Evolutionary conservation across 2,888 invertebrate genomes (phyloP), one percentile per base, ranked within the genome.

Genomic region (Lamellibrachia satsuma): DNA sequence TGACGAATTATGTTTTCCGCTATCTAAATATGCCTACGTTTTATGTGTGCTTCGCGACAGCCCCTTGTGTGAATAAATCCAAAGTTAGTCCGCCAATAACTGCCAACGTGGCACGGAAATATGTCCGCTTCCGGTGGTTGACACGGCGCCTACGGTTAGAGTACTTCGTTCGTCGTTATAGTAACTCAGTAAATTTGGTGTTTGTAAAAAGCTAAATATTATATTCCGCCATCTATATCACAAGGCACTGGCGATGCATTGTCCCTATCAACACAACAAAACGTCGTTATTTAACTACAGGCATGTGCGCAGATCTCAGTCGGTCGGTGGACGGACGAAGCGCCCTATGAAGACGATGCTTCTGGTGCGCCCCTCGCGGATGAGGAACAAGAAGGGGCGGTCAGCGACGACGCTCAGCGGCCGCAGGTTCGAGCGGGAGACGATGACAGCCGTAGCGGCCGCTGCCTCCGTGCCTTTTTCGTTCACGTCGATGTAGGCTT

Each of bases 391-490:
- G 92, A 94, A 94, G 11, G 94, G 94, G 75, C 93, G 94, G 57
- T 94, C 93, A 27, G 93, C 93, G 22, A 55, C 90, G 92, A 94
- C 93, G 9, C 93, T 93, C 52, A 52, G 52, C 11, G 52, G 52
- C 6, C 52, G 52, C 22, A 52, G 39, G 52, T 27, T 91, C 11
- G 52, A 52, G 91, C 91, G 91, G 91, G 52, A 27, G 39, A 91
- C 39, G 52, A 52, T 93, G 52, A 92, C 92, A 9, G 92, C 94
- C 11, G 94, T 96, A 7, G 96, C 95, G 7, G 96, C 96, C 11
- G 96, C 96, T 3, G 96, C 96, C 92, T 96, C 96, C 2, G 95
- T 95, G 0, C 96, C 96, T 92, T 96, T 95, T 93, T 96, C 96
- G 92, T 95, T 95, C 0, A 96, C 96, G 91, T 96, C 95, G 51